Percentiles rank a stretch among this genome's conserved stretches.
phyloP scores from a whole-genome alignment of 1,140 invertebrate genomes.

The Tetraneura akinire region DNA sequence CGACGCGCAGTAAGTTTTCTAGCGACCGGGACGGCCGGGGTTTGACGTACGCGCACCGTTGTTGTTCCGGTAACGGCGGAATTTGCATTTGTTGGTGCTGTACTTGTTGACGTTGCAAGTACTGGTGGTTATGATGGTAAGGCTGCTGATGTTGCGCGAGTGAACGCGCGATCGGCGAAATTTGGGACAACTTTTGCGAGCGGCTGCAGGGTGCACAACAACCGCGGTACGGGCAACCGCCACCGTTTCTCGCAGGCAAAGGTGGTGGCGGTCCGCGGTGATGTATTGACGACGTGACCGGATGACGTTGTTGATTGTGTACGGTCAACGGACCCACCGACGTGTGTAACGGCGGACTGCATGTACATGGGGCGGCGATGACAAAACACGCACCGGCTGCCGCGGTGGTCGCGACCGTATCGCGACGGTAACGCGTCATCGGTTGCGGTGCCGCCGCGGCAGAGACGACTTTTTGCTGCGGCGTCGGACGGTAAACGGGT shows the following conservation, averaged over 20 bases:
- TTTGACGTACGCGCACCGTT: constrained; percentile 25
- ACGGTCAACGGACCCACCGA: constrained; percentile 1
- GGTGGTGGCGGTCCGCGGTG: constrained; percentile 13
- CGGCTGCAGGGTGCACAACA: neutral
- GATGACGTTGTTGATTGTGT: neutral
- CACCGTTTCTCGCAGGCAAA: neutral
- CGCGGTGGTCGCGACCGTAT: neutral
- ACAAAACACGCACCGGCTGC: constrained; percentile 4
- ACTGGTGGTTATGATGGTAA: neutral
- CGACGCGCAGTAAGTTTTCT: constrained; percentile 13
- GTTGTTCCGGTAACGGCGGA: neutral
- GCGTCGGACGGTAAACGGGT: constrained; percentile 54
- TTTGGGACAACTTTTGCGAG: constrained; percentile 14
- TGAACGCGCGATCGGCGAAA: neutral
- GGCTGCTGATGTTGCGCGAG: neutral
- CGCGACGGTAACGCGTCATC: constrained; percentile 15
- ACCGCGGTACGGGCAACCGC: constrained; percentile 19
- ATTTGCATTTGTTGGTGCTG: neutral
- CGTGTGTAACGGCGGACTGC: neutral
- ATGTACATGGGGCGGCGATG: constrained; percentile 19
- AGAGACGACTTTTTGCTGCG: neutral
- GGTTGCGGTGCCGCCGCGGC: constrained; percentile 11
- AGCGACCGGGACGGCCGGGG: constrained; percentile 37
- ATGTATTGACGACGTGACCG: neutral
- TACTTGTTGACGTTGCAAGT: neutral